Conservation (phyloP, 37 sponge, comb jelly and placozoan species). For the Lycopodina hypogea region DNA sequence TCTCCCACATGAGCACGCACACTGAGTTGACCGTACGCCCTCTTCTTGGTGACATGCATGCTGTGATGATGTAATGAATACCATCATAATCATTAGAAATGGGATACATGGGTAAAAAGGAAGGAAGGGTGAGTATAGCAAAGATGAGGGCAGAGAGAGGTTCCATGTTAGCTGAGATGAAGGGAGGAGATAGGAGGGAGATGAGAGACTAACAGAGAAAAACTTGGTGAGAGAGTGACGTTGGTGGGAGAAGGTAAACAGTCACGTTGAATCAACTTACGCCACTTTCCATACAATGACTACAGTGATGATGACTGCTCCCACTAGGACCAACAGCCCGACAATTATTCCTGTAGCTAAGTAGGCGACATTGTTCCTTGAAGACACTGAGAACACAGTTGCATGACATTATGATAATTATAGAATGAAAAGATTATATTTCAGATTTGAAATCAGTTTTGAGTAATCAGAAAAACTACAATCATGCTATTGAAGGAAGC, state of each 20-base stretch:
- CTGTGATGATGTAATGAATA: neutral
- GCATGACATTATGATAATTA: no score
- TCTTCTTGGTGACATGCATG: neutral
- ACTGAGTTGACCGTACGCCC: conserved; percentile 3
- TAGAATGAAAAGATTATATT: no score
- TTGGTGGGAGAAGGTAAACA: neutral
- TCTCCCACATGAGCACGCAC: conserved; percentile 10
- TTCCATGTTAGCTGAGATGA: neutral
- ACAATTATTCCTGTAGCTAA: neutral
- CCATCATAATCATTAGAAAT: neutral
- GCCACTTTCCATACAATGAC: conserved; percentile 11
- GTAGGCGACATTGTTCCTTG: neutral
- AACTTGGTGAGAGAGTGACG: no score
- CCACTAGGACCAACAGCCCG: neutral
- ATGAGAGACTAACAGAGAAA: neutral
- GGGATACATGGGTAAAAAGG: no score
- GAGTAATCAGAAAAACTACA: neutral
- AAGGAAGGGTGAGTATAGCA: no score
- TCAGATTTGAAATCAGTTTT: no score
- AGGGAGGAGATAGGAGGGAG: neutral
- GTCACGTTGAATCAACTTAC: neutral
- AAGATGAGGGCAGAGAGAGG: neutral
- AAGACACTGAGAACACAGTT: neutral
- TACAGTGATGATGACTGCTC: conserved; percentile 1
- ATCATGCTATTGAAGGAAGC: neutral